Evolutionary conservation across 2,113 vertebrate genomes (phyloP).

Genomic region (Carassius gibelio): DNA sequence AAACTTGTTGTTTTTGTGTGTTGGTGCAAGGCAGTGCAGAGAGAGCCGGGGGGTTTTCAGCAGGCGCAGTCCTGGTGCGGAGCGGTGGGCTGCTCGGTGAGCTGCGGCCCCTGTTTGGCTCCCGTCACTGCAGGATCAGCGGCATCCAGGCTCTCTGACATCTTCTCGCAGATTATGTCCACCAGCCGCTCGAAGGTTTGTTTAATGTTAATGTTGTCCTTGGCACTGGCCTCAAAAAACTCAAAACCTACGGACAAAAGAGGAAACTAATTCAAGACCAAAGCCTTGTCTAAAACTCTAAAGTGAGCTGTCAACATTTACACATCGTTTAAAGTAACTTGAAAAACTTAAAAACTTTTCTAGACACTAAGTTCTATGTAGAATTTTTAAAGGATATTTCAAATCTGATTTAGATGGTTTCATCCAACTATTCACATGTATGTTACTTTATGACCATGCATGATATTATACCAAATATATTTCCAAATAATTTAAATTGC

Average conservation of each 20-base stretch:
- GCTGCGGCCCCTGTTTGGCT: constrained; percentile 84
- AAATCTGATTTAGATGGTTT: too few species aligned
- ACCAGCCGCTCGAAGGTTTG: constrained; percentile 96
- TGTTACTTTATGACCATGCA: too few species aligned
- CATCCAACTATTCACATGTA: too few species aligned
- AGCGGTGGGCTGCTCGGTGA: constrained; percentile 86
- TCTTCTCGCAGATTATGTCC: constrained; percentile 97
- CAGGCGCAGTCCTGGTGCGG: constrained; percentile 92
- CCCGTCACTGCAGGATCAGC: constrained; percentile 82
- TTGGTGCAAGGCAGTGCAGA: constrained; percentile 53
- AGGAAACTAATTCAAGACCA: background rate
- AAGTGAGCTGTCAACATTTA: background rate
- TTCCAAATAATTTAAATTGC: too few species aligned
- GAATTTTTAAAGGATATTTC: too few species aligned
- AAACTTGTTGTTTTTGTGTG: constrained; percentile 24
- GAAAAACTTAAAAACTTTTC: too few species aligned
- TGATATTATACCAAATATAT: too few species aligned
- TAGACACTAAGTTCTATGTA: too few species aligned
- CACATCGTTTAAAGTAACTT: too few species aligned
- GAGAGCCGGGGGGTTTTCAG: constrained; percentile 69
- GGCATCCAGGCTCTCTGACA: constrained; percentile 91
- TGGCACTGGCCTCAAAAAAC: constrained; percentile 96
- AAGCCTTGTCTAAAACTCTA: background rate
- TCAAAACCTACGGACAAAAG: constrained; percentile 83
- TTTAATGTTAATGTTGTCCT: constrained; percentile 96